phyloP scores from a whole-genome alignment of 2,888 invertebrate species.

The Electrophaes corylata region DNA sequence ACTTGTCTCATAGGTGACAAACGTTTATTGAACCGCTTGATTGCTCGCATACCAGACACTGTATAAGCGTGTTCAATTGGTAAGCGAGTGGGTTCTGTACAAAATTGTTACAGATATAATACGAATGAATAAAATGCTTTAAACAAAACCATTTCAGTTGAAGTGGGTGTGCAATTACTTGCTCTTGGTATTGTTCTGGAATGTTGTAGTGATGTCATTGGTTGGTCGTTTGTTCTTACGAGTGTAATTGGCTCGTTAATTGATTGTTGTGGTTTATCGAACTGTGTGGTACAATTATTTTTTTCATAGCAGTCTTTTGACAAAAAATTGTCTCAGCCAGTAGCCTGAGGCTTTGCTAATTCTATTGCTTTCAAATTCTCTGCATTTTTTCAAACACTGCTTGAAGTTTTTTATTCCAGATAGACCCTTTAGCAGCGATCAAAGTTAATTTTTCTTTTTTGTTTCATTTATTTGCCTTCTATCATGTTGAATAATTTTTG shows the following conservation, averaged over 20 bases:
- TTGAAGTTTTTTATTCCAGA: too few species aligned
- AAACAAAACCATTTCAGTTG: constrained; percentile 22
- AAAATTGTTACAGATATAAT: constrained; percentile 22
- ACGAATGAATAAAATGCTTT: constrained; percentile 23
- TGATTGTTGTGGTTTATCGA: constrained; percentile 17
- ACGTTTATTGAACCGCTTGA: background rate
- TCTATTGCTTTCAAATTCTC: background rate
- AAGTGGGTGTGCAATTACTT: constrained; percentile 29
- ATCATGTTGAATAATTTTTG: too few species aligned
- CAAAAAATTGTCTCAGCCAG: background rate
- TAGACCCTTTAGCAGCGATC: too few species aligned
- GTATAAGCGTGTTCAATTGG: constrained; percentile 15
- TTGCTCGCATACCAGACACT: constrained; percentile 13
- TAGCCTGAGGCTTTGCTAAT: background rate
- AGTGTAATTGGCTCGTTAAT: constrained; percentile 22
- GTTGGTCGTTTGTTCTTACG: constrained; percentile 4
- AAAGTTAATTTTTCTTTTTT: too few species aligned
- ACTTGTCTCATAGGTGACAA: background rate
- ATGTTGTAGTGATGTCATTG: constrained; percentile 28
- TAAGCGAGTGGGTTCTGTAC: constrained; percentile 26
- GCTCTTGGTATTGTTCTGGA: constrained; percentile 17
- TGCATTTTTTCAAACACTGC: background rate
- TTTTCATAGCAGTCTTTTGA: background rate
- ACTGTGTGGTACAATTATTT: constrained; percentile 4
- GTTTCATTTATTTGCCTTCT: too few species aligned